Evolutionary conservation across 1,140 invertebrate genomes (phyloP).

Genomic region (Drosophila orosa): DNA sequence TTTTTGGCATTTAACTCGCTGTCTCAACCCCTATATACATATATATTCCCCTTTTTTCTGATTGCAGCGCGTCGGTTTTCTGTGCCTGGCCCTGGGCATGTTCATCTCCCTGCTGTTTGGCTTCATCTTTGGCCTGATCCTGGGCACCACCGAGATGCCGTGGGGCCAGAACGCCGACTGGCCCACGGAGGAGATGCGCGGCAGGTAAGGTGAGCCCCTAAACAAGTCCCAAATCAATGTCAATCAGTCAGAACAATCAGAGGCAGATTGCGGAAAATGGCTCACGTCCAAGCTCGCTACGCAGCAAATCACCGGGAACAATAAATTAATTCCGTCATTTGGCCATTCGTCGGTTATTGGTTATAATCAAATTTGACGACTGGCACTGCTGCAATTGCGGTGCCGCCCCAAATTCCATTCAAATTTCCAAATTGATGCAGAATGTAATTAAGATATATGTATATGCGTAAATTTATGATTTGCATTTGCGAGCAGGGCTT

Average conservation of each 20-base stretch:
- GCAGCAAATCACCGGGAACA: constrained; percentile 24
- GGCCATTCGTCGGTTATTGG: constrained; percentile 6
- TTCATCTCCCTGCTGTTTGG: constrained; percentile 90
- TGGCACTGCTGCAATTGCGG: constrained; percentile 5
- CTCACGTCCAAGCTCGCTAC: constrained; percentile 28
- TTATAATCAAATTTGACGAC: constrained; percentile 34
- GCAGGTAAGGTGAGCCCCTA: constrained; percentile 85
- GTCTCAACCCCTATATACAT: constrained; percentile 15
- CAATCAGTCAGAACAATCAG: constrained; percentile 62
- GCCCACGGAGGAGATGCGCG: constrained; percentile 93
- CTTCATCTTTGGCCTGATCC: constrained; percentile 91
- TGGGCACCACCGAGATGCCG: constrained; percentile 89
- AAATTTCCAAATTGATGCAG: constrained; percentile 11
- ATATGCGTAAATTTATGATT: constrained; percentile 25
- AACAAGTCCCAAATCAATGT: constrained; percentile 36
- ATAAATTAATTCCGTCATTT: constrained; percentile 41
- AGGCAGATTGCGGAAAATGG: constrained; percentile 44
- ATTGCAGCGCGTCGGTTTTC: constrained; percentile 88
- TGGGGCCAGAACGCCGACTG: constrained; percentile 90
- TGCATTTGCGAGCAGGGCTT: constrained; percentile 4
- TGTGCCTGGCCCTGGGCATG: constrained; percentile 89
- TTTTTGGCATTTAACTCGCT: constrained; percentile 51
- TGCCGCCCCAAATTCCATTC: background rate
- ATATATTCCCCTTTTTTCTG: constrained; percentile 8
- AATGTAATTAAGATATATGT: constrained; percentile 37